Evolutionary conservation across 2,888 invertebrate species (phyloP).

Genomic region (Tachina fera): DNA sequence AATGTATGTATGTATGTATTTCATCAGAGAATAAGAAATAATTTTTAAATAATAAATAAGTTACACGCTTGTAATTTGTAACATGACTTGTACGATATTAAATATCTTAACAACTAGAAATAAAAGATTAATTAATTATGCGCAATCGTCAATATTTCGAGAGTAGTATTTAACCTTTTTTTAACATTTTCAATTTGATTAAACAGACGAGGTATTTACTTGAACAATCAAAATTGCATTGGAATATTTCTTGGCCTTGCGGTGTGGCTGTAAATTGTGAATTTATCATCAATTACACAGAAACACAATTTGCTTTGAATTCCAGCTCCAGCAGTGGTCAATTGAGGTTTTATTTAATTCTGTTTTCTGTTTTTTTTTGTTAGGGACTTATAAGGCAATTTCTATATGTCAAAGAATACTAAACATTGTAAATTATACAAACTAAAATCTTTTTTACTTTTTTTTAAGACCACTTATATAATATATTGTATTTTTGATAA

Average conservation of each 20-base stretch:
- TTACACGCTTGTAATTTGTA: constrained; percentile 5
- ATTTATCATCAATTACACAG: constrained; percentile 58
- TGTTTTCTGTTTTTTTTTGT: constrained; percentile 13
- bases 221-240: constrained; percentile 31
- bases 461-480: constrained; percentile 25
- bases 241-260: constrained; percentile 58
- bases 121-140: background rate
- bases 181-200: constrained; percentile 45
- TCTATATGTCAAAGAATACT: constrained; percentile 48
- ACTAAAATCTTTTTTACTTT: background rate
- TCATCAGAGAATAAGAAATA: constrained; percentile 12
- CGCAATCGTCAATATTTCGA: constrained; percentile 4
- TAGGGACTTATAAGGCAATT: constrained; percentile 55
- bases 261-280: constrained; percentile 52
- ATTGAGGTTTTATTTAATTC: constrained; percentile 33
- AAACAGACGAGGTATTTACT: constrained; percentile 50
- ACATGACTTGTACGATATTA: constrained; percentile 14
- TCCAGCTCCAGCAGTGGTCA: constrained; percentile 37
- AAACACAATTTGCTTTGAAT: background rate
- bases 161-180: constrained; percentile 31
- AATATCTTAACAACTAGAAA: constrained; percentile 6
- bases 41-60: constrained; percentile 2
- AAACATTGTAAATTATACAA: constrained; percentile 18
- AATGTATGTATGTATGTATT: too few species aligned
- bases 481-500: constrained; percentile 13